Evolutionary conservation across 64 coral and sea anemone species (phyloP), one percentile per base, ranked within the genome.

Genomic region (Actinia equina): DNA sequence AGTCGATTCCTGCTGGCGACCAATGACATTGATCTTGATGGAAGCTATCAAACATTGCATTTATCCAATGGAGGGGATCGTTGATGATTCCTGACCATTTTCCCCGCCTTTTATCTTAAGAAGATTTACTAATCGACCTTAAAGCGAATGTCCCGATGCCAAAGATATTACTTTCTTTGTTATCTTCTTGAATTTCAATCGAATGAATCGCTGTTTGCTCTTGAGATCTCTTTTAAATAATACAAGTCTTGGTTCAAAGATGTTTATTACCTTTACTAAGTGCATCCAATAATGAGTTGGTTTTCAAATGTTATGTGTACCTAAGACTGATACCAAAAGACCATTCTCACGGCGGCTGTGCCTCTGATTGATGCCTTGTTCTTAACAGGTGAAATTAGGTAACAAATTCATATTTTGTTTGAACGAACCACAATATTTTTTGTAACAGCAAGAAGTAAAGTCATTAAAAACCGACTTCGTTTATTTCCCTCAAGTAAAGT

Each of bases 11-110:
- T 41, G 69, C 69, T 41, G 69, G 12, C 13, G 23, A 30, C 69
- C 69, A 74, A 74, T 74, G 25, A 74, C 69, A 74, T 41, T 74
- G 69, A 74, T 74, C 69, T 74, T 74, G 26, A 74, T 74, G 69
- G 55, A 65, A 74, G 30, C 30, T 37, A 74, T 74, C 69, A 74
- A 41, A 74, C 69, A 74, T 74, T 74, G 13, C 63, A 20, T 69
- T 7, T 22, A 20, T 69, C 63, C 63, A 69, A 69, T 69, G 30
- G 30, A 37, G 30, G 63, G 10, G 23, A 41, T 74, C 10, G 23
- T 12, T 74, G 23, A 9, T 74, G 37, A 16, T 74, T 5, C 26
- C 27, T 41, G n/a, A 74, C 26, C 26, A 14, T 0, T 4, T 37
- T 71, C 12, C 65, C 65, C 20, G 22, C 65, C 65, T 71, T 71